Conservation (phyloP, 2,888 invertebrate species). For the Stratiomys singularior region DNA sequence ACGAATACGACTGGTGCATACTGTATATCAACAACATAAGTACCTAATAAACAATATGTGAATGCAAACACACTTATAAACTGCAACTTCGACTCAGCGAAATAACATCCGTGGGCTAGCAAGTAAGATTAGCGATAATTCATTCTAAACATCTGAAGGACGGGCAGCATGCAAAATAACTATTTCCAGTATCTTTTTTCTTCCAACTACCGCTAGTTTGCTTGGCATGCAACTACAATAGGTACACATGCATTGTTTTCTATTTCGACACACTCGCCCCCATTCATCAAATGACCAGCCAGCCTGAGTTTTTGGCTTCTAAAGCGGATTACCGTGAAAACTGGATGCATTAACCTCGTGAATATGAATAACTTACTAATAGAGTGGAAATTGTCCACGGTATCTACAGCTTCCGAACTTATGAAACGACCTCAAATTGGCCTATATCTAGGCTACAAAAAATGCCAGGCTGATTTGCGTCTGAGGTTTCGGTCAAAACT, state of each 20-base stretch:
- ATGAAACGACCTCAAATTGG: slow-evolving; percentile 18
- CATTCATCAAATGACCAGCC: slow-evolving; percentile 5
- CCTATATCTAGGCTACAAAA: neutral
- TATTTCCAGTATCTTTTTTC: no score
- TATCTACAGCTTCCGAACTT: neutral
- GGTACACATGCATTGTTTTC: neutral
- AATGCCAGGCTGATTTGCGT: neutral
- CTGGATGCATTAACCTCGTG: neutral
- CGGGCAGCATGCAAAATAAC: neutral
- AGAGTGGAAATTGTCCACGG: slow-evolving; percentile 2
- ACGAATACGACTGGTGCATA: no score
- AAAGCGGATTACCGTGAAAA: neutral
- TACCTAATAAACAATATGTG: no score
- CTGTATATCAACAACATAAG: no score
- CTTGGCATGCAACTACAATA: neutral
- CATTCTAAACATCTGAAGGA: slow-evolving; percentile 8
- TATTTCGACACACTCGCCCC: neutral
- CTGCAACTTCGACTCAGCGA: neutral
- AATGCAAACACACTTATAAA: no score
- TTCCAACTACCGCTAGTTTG: no score
- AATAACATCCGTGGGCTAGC: neutral
- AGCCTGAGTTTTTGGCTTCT: neutral
- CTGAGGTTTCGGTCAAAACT: neutral
- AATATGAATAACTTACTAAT: slow-evolving; percentile 14
- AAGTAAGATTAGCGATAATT: neutral